Evolutionary conservation across 2,797 vertebrate species (phyloP).

Genomic region (Vipera latastei): DNA sequence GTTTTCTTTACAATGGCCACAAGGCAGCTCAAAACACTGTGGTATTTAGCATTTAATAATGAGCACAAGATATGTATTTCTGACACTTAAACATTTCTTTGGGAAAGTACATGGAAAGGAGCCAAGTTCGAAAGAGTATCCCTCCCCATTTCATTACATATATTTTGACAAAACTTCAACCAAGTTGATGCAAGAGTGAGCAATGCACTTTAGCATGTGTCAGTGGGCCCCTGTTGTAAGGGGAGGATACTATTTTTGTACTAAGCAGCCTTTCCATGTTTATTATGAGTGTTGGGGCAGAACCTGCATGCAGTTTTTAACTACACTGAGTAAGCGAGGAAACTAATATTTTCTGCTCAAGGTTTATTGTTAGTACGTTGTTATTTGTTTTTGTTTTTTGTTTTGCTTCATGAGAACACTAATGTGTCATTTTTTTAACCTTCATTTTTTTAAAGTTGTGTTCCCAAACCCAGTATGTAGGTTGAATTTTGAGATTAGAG

Average conservation of each 20-base stretch:
- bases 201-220: slow-evolving; percentile 48
- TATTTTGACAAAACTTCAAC: slow-evolving; percentile 67
- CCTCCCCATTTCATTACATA: slow-evolving; percentile 60
- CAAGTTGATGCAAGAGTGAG: slow-evolving; percentile 41
- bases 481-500: background rate
- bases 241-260: slow-evolving; percentile 37
- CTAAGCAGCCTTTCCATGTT: slow-evolving; percentile 45
- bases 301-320: slow-evolving; percentile 42
- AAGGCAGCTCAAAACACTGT: slow-evolving; percentile 83
- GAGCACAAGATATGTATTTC: slow-evolving; percentile 82
- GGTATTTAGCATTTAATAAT: slow-evolving; percentile 86
- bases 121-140: slow-evolving; percentile 72
- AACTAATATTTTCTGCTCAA: slow-evolving; percentile 54
- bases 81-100: slow-evolving; percentile 82
- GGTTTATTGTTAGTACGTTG: slow-evolving; percentile 63
- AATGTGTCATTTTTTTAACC: slow-evolving; percentile 39
- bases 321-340: slow-evolving; percentile 61
- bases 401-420: slow-evolving; percentile 61
- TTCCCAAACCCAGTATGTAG: slow-evolving; percentile 53
- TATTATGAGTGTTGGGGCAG: slow-evolving; percentile 45
- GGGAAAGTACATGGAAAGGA: slow-evolving; percentile 71
- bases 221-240: slow-evolving; percentile 27
- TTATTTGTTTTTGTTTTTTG: slow-evolving; percentile 56
- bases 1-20: slow-evolving; percentile 85
- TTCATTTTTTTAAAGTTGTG: slow-evolving; percentile 43